Evolutionary conservation across 2,797 vertebrate genomes (phyloP).

Genomic region (Sebastes nivosus): DNA sequence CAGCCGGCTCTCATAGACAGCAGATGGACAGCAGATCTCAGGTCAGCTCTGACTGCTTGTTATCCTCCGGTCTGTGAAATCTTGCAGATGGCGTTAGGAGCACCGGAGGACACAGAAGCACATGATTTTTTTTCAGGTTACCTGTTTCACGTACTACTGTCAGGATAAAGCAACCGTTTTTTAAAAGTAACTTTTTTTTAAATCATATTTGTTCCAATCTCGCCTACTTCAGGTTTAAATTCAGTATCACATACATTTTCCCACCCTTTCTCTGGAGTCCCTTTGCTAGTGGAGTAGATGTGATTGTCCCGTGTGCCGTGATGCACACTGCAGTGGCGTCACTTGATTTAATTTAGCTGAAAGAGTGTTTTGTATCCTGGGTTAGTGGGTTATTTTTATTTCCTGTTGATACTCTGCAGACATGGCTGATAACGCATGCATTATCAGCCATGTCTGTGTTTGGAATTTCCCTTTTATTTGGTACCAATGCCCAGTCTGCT

Average conservation of each 20-base stretch:
- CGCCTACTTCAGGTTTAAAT: no score
- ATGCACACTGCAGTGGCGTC: not conserved
- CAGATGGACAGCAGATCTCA: no score
- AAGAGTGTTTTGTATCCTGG: not conserved
- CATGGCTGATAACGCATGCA: no score
- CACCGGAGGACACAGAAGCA: no score
- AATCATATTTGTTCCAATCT: accelerated
- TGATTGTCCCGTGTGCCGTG: not conserved
- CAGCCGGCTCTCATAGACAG: no score
- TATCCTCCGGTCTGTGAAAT: no score
- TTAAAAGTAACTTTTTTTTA: no score
- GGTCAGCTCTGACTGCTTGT: no score
- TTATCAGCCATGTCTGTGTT: not conserved
- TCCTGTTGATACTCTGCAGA: not conserved
- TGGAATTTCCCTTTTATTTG: not conserved
- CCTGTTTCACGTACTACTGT: no score
- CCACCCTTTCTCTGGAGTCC: not conserved
- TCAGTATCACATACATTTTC: not conserved
- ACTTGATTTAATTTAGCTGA: conserved; percentile 4
- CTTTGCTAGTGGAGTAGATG: not conserved
- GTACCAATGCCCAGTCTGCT: not conserved
- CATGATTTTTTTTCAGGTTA: no score
- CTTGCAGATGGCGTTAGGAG: no score
- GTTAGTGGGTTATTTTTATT: conserved; percentile 13
- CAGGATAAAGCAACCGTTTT: no score